Evolutionary conservation across 2,113 vertebrate genomes (phyloP).

Genomic region (Psilopogon haemacephalus): DNA sequence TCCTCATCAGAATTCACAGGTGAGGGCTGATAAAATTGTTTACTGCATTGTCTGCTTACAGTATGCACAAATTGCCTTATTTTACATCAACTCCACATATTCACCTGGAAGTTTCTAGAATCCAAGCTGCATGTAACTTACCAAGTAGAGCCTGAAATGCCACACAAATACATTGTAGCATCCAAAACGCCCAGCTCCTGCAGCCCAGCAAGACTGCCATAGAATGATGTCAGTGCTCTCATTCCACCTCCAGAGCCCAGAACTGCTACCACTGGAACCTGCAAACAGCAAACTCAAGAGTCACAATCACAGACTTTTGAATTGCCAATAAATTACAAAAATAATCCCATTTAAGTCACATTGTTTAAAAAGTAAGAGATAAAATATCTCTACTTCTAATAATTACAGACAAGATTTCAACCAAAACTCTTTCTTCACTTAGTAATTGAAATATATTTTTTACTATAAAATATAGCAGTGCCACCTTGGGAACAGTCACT

Average conservation of each 20-base stretch:
- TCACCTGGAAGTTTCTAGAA: background rate
- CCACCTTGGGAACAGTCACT: background rate
- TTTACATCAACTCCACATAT: background rate
- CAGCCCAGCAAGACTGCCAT: slow-evolving; percentile 82
- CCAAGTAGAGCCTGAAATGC: slow-evolving; percentile 91
- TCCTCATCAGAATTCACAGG: background rate
- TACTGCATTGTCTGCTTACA: background rate
- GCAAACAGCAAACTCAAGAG: background rate
- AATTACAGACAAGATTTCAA: background rate
- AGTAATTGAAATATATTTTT: background rate
- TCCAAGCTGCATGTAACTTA: slow-evolving; percentile 36
- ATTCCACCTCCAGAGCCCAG: slow-evolving; percentile 85
- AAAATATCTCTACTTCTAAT: background rate
- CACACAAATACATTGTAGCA: slow-evolving; percentile 76
- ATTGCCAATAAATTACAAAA: background rate
- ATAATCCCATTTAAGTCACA: background rate
- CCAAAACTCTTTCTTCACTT: background rate
- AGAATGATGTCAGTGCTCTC: slow-evolving; percentile 82
- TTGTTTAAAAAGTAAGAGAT: background rate
- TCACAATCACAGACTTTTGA: background rate
- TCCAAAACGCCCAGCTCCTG: slow-evolving; percentile 83
- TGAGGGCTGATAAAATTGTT: background rate
- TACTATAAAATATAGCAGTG: background rate
- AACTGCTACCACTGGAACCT: slow-evolving; percentile 84
- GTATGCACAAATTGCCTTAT: background rate